Conservation (phyloP, 2,113 vertebrate species). For the Callopanchax toddi region DNA sequence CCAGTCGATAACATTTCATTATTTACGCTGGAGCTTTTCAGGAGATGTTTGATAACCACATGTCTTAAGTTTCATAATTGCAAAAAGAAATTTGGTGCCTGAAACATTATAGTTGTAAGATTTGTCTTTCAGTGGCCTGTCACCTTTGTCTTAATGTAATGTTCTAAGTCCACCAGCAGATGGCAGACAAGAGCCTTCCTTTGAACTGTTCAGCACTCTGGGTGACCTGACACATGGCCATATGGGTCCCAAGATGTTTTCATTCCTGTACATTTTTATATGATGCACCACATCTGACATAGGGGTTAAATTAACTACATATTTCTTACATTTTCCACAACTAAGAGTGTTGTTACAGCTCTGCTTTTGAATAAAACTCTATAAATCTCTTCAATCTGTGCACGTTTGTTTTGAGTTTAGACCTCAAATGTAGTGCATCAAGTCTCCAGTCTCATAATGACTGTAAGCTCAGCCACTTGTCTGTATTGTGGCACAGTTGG, state of each 20-base stretch:
- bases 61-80: slow-evolving; percentile 16
- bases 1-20: slow-evolving; percentile 9
- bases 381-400: background rate
- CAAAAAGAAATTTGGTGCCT: slow-evolving; percentile 43
- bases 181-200: slow-evolving; percentile 24
- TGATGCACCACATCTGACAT: background rate
- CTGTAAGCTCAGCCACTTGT: too few relatives aligned
- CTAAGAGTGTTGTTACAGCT: background rate
- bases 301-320: background rate
- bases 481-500: too few relatives aligned
- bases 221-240: too few relatives aligned
- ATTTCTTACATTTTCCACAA: slow-evolving; percentile 3
- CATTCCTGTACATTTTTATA: background rate
- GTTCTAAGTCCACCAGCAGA: slow-evolving; percentile 39
- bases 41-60: slow-evolving; percentile 10
- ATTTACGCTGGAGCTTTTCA: slow-evolving; percentile 5
- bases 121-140: background rate
- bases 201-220: too few relatives aligned
- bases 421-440: background rate
- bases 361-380: slow-evolving; percentile 19
- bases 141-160: background rate
- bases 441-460: too few relatives aligned
- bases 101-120: slow-evolving; percentile 7
- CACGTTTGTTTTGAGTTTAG: background rate
- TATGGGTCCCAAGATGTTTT: background rate